Conservation (phyloP, 2,888 invertebrate genomes). For the Caenorhabditis imperialis region DNA sequence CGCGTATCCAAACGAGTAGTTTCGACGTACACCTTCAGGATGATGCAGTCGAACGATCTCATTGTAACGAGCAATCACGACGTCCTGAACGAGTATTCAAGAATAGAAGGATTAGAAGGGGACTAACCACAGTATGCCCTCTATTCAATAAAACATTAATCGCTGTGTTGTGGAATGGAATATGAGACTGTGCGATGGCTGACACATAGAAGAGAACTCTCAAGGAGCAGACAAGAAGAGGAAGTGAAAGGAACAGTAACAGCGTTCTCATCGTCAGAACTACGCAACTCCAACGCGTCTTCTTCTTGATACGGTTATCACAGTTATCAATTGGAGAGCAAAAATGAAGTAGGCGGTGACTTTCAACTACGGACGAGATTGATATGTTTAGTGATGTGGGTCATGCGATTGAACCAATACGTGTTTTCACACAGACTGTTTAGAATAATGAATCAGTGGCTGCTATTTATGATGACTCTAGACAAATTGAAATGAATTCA, state of each 20-base stretch:
- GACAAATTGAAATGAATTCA: too few species aligned
- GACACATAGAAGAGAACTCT: conserved; percentile 39
- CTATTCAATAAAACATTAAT: conserved; percentile 24
- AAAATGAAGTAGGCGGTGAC: conserved; percentile 12
- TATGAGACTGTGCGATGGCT: conserved; percentile 48
- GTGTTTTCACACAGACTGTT: conserved; percentile 1
- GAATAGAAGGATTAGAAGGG: neutral
- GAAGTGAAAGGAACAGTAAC: conserved; percentile 16
- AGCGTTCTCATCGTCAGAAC: conserved; percentile 5
- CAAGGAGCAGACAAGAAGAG: conserved; percentile 1
- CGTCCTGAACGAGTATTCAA: conserved; percentile 22
- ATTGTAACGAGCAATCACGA: conserved; percentile 32
- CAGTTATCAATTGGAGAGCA: conserved; percentile 7
- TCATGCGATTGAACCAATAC: conserved; percentile 4
- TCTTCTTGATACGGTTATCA: neutral
- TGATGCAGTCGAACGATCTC: conserved; percentile 20
- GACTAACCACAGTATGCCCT: conserved; percentile 44
- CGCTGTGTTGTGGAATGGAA: conserved; percentile 38
- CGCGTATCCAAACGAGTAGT: conserved; percentile 31
- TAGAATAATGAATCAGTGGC: too few species aligned
- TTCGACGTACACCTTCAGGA: conserved; percentile 26
- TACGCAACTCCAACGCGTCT: neutral
- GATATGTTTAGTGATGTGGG: conserved; percentile 1
- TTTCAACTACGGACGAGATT: conserved; percentile 1
- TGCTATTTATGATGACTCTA: too few species aligned